Percentiles rank a stretch among this genome's conserved stretches.
These are phyloP conservation scores for Lepidocolaptes lacrymiger DNA, from an alignment of 2,797 vertebrate genomes.

Conservation along the genomic window DNA sequence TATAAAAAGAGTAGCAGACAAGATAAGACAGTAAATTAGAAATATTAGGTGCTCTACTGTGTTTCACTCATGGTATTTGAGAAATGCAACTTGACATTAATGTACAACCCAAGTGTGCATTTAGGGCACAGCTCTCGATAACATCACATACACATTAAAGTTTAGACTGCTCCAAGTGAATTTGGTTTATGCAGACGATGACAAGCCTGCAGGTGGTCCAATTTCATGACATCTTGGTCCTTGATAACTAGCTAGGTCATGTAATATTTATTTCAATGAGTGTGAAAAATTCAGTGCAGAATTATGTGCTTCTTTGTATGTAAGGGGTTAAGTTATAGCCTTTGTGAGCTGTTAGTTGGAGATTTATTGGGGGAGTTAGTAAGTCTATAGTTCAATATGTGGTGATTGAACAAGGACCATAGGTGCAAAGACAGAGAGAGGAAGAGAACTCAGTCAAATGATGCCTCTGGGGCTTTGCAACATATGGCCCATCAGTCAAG, in stretches of 20 bases:
- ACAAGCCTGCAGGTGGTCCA: conserved; percentile 32
- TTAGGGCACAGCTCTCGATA: neutral
- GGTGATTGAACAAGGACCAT: conserved; percentile 79
- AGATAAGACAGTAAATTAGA: conserved; percentile 11
- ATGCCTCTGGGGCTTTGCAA: conserved; percentile 79
- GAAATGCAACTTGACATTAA: conserved; percentile 7
- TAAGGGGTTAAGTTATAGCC: conserved; percentile 87
- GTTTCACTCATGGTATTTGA: neutral
- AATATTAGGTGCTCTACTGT: neutral
- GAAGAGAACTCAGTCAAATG: conserved; percentile 79
- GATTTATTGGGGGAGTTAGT: conserved; percentile 85
- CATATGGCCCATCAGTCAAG: conserved; percentile 87
- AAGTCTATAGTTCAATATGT: conserved; percentile 80
- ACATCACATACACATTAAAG: neutral
- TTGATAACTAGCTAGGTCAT: conserved; percentile 34
- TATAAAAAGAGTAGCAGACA: neutral
- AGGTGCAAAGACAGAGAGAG: conserved; percentile 76
- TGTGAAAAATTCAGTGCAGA: conserved; percentile 61
- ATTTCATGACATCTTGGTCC: conserved; percentile 28
- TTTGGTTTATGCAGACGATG: neutral
- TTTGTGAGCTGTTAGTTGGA: conserved; percentile 84
- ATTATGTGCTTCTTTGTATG: conserved; percentile 73
- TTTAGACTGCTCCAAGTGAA: neutral
- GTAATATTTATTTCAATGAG: conserved; percentile 66
- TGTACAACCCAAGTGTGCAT: neutral